Conservation (phyloP, 2,113 vertebrate genomes). For the Zosterops lateralis region DNA sequence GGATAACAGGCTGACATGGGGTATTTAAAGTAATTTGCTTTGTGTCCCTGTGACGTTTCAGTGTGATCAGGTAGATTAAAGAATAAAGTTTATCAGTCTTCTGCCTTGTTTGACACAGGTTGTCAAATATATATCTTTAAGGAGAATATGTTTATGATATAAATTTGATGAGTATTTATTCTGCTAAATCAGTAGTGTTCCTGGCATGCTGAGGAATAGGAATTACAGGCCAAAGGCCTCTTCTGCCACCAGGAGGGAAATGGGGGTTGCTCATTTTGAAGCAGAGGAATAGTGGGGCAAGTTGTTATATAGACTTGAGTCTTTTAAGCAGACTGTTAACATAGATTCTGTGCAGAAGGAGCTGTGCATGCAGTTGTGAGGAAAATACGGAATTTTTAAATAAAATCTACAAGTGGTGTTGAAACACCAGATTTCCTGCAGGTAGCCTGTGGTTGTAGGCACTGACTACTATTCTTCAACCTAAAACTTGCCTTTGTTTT, state of each 20-base stretch:
- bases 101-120: neutral
- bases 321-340: neutral
- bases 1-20: accelerated
- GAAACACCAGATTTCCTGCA: neutral
- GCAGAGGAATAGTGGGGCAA: neutral
- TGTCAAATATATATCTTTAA: neutral
- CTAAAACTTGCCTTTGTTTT: neutral
- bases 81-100: neutral
- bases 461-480: neutral
- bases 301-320: neutral
- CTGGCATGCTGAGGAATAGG: neutral
- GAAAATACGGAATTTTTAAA: neutral
- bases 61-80: neutral
- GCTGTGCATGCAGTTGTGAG: neutral
- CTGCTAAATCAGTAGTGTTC: neutral
- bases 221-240: neutral
- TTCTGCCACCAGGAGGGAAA: neutral
- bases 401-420: neutral
- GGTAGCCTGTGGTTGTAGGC: no score
- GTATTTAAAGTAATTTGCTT: accelerated
- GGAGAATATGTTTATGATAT: neutral
- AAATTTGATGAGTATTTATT: neutral
- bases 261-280: neutral
- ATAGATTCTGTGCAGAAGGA: neutral
- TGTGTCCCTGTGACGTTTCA: neutral